Conservation (phyloP, 2,797 vertebrate genomes). For the Danio aesculapii region DNA sequence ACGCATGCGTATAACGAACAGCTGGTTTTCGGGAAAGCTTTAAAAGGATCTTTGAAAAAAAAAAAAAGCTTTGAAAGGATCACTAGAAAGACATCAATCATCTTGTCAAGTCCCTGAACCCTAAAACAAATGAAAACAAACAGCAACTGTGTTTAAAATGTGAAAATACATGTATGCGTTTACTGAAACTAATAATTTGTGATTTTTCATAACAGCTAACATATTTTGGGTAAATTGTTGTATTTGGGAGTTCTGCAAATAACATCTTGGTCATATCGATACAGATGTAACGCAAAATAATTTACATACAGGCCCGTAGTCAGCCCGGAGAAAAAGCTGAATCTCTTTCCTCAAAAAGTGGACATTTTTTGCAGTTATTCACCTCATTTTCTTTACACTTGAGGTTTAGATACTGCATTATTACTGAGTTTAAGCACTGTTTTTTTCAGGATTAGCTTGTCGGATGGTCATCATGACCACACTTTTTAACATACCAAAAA, state of each 20-base stretch:
- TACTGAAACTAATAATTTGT: background rate
- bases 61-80: background rate
- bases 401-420: no score
- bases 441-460: no score
- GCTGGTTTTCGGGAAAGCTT: background rate
- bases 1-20: constrained; percentile 20
- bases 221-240: background rate
- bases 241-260: background rate
- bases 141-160: no score
- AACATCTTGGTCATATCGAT: background rate
- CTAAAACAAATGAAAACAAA: background rate
- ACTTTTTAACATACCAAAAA: no score
- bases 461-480: no score
- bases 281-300: no score
- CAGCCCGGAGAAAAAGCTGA: no score
- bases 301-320: no score
- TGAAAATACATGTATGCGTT: background rate
- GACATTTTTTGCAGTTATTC: no score
- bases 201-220: background rate
- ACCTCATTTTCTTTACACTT: no score
- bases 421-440: no score
- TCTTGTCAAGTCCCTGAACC: background rate
- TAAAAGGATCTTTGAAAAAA: background rate
- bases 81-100: background rate
- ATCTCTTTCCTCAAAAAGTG: no score